Evolutionary conservation across 2,888 invertebrate genomes (phyloP).

Genomic region (Drosophila flavopinicola): DNA sequence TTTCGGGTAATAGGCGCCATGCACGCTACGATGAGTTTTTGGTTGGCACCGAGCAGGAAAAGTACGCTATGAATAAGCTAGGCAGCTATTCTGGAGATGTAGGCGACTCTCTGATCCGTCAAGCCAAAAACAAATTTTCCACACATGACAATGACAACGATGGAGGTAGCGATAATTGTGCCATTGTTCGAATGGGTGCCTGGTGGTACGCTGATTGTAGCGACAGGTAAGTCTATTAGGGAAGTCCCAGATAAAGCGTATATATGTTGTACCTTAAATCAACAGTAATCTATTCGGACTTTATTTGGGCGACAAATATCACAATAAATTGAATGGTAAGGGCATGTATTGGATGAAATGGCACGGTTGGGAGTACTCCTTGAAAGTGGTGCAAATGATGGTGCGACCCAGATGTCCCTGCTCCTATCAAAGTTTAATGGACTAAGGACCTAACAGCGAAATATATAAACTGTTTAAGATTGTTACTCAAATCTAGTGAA

Average conservation of each 20-base stretch:
- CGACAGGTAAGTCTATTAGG: constrained; percentile 6
- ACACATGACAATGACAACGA: constrained; percentile 89
- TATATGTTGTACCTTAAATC: no score
- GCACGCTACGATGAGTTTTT: constrained; percentile 88
- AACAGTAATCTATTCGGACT: constrained; percentile 10
- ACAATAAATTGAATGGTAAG: background rate
- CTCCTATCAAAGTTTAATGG: background rate
- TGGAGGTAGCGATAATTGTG: constrained; percentile 87
- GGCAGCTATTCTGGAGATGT: constrained; percentile 85
- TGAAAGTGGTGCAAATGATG: constrained; percentile 28
- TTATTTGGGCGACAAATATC: constrained; percentile 10
- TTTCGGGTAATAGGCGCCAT: constrained; percentile 85
- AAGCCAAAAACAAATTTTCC: constrained; percentile 89
- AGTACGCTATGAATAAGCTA: constrained; percentile 87
- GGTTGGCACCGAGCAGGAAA: constrained; percentile 87
- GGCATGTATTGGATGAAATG: constrained; percentile 10
- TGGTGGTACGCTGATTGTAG: constrained; percentile 90
- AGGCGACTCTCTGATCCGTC: constrained; percentile 88
- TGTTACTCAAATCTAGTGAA: no score
- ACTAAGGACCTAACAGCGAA: no score
- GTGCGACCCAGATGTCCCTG: constrained; percentile 22
- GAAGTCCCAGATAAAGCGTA: no score
- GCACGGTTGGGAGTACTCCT: background rate
- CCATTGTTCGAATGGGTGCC: constrained; percentile 88
- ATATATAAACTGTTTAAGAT: no score